These are phyloP conservation scores for Drosophila simulans DNA, from an alignment of 1,140 invertebrate genomes.

Conservation along the genomic window DNA sequence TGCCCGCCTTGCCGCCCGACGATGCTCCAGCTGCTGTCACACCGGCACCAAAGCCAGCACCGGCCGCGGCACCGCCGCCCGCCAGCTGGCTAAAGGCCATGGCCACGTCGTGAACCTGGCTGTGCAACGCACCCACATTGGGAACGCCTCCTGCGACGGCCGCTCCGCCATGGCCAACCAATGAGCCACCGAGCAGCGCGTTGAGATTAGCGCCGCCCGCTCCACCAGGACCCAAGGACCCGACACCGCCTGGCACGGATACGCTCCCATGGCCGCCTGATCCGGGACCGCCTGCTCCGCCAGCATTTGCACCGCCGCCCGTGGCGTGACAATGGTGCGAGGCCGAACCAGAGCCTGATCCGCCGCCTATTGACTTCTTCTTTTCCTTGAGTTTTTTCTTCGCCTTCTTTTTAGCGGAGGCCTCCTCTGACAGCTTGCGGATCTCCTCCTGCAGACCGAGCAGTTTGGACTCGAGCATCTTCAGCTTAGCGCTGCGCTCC, in stretches of 20 bases:
- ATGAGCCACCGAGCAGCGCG: constrained; percentile 52
- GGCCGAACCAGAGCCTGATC: constrained; percentile 26
- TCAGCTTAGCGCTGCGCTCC: constrained; percentile 92
- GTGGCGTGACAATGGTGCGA: constrained; percentile 38
- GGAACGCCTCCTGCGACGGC: constrained; percentile 49
- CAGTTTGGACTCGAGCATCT: constrained; percentile 94
- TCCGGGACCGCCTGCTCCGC: constrained; percentile 15
- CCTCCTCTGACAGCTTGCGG: constrained; percentile 93
- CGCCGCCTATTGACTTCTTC: constrained; percentile 85
- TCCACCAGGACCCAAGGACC: constrained; percentile 38
- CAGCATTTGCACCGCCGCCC: constrained; percentile 17
- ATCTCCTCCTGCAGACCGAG: constrained; percentile 97
- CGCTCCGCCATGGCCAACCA: constrained; percentile 61
- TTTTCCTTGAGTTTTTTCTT: constrained; percentile 92
- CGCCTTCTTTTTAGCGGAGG: constrained; percentile 90
- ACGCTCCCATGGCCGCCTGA: constrained; percentile 30
- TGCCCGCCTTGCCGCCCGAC: constrained; percentile 62
- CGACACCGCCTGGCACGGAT: constrained; percentile 48
- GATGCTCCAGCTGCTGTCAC: constrained; percentile 38
- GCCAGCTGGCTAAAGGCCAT: constrained; percentile 63
- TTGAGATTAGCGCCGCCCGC: constrained; percentile 55
- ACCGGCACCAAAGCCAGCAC: constrained; percentile 40
- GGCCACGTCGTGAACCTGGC: constrained; percentile 61
- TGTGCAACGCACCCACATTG: constrained; percentile 41
- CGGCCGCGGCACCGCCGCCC: constrained; percentile 53